Conservation (phyloP, 2,888 invertebrate genomes). For the Ectobius pallidus region DNA sequence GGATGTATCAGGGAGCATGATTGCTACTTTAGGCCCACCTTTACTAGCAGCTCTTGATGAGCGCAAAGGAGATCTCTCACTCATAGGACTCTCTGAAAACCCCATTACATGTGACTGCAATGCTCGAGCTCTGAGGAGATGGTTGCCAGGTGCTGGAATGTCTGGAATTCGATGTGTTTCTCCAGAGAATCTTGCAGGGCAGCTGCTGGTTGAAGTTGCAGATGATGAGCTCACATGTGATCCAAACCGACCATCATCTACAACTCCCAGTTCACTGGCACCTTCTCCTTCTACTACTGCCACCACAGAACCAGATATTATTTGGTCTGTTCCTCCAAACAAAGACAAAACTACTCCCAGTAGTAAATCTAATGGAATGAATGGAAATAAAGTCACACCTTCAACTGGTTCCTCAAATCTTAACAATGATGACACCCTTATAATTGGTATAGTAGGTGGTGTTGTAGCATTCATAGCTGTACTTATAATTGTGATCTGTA, state of each 20-base stretch:
- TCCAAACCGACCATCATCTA: slow-evolving; percentile 57
- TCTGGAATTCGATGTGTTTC: slow-evolving; percentile 59
- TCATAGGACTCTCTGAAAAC: slow-evolving; percentile 77
- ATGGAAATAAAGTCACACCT: slow-evolving; percentile 38
- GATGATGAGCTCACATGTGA: slow-evolving; percentile 86
- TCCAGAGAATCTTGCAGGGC: slow-evolving; percentile 73
- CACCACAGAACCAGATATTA: slow-evolving; percentile 83
- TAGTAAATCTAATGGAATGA: slow-evolving; percentile 27
- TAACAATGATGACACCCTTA: slow-evolving; percentile 88
- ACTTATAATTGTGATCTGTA: slow-evolving; percentile 86
- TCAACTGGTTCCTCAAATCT: slow-evolving; percentile 59
- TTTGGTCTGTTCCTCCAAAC: slow-evolving; percentile 82
- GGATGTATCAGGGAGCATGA: slow-evolving; percentile 78
- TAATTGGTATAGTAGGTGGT: slow-evolving; percentile 93
- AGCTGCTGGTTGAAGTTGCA: slow-evolving; percentile 73
- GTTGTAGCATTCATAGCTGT: slow-evolving; percentile 91
- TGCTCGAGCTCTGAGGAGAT: slow-evolving; percentile 77
- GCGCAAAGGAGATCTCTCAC: slow-evolving; percentile 73
- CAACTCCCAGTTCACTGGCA: slow-evolving; percentile 45
- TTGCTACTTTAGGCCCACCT: slow-evolving; percentile 78
- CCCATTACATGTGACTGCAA: slow-evolving; percentile 88
- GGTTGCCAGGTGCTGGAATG: slow-evolving; percentile 59
- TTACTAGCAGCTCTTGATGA: slow-evolving; percentile 82
- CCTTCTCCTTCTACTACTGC: slow-evolving; percentile 43
- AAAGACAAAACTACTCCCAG: slow-evolving; percentile 37